These are phyloP conservation scores for Antheraea yamamai DNA, from an alignment of 2,888 invertebrate genomes.

Conservation along the genomic window DNA sequence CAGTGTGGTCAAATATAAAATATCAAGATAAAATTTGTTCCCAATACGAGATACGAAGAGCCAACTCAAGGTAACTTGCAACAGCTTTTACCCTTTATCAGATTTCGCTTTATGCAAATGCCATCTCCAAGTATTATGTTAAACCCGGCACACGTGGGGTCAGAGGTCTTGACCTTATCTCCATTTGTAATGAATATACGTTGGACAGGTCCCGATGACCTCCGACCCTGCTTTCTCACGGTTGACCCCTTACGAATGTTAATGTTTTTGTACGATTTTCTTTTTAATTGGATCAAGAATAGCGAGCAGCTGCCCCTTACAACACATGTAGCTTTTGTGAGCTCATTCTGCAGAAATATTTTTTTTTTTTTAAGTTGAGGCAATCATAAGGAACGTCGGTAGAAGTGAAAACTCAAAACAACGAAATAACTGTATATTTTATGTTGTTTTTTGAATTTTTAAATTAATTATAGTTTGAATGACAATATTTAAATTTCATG, in stretches of 20 bases:
- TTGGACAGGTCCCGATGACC: slow-evolving; percentile 64
- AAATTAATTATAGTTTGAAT: no score
- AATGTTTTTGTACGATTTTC: slow-evolving; percentile 14
- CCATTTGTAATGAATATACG: slow-evolving; percentile 47
- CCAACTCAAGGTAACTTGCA: slow-evolving; percentile 14
- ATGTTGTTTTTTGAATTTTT: no score
- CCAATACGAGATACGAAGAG: not conserved
- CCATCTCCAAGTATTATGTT: slow-evolving; percentile 38
- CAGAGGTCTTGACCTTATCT: slow-evolving; percentile 71
- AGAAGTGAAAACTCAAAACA: no score
- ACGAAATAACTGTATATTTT: no score
- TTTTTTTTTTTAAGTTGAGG: no score
- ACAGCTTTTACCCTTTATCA: slow-evolving; percentile 31
- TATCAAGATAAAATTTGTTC: not conserved
- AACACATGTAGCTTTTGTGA: not conserved
- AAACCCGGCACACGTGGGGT: slow-evolving; percentile 63
- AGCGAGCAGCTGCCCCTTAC: not conserved
- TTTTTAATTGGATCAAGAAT: slow-evolving; percentile 7
- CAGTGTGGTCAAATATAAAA: no score
- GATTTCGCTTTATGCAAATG: slow-evolving; percentile 67
- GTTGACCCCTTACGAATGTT: slow-evolving; percentile 43
- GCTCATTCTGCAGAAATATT: not conserved
- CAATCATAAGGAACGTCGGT: no score
- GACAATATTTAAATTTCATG: no score
- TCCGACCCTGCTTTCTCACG: slow-evolving; percentile 70